A percentile compares a stretch with the other conserved stretches of the same genome.
Conservation (phyloP, 2,888 invertebrate genomes). For the Oscheius myriophilus region DNA sequence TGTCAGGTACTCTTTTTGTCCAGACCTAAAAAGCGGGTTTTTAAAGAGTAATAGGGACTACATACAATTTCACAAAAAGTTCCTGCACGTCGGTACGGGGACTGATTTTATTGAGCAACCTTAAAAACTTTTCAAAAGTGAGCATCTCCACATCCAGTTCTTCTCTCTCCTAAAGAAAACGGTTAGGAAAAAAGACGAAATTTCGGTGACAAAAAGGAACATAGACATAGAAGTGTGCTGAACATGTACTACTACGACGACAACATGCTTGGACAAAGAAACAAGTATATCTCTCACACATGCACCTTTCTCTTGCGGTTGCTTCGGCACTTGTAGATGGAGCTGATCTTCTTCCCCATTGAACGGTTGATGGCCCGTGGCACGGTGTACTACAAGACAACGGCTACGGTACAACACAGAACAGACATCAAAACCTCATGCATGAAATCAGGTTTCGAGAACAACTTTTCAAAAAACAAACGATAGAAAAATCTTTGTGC, state of each 20-base stretch:
- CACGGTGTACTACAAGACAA: constrained; percentile 57
- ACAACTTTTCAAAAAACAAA: too few relatives aligned
- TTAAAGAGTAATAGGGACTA: constrained; percentile 3
- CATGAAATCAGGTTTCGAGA: neutral
- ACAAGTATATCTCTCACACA: constrained; percentile 21
- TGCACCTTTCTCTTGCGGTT: constrained; percentile 49
- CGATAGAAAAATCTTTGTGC: constrained; percentile 2
- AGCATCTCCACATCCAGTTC: constrained; percentile 92
- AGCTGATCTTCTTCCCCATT: constrained; percentile 58
- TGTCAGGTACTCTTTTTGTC: constrained; percentile 69
- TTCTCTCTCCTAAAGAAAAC: constrained; percentile 79
- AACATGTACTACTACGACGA: neutral
- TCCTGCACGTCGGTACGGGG: constrained; percentile 98
- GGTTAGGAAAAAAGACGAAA: neutral
- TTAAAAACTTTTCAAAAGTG: constrained; percentile 98
- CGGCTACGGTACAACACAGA: constrained; percentile 30
- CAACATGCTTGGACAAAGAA: constrained; percentile 18
- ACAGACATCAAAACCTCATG: neutral
- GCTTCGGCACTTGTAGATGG: constrained; percentile 61
- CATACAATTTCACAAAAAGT: constrained; percentile 78
- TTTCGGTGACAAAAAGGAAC: neutral
- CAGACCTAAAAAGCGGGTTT: constrained; percentile 52
- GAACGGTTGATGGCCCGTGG: constrained; percentile 57
- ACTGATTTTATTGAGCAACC: constrained; percentile 96
- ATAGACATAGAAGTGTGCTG: neutral